phyloP scores from a whole-genome alignment of 2,797 vertebrate genomes.

The Oceanodroma leucorhoa region DNA sequence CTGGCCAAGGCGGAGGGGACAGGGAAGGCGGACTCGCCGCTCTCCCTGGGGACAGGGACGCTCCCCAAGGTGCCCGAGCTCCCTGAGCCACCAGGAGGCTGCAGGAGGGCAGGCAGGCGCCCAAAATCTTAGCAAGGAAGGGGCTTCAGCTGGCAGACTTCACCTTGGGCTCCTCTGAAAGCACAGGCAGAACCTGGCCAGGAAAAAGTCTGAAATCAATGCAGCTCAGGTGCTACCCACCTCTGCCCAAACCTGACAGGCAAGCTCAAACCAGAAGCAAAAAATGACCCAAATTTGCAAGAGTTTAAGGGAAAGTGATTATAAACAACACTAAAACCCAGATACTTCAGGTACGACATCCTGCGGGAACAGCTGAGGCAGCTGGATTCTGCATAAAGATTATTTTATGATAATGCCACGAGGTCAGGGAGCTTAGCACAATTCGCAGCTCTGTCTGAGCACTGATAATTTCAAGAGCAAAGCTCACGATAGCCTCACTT shows the following conservation, averaged over 20 bases:
- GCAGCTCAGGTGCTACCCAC: not conserved
- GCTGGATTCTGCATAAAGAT: not conserved
- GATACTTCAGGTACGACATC: not conserved
- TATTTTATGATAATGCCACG: not conserved
- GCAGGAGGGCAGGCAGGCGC: too few relatives aligned
- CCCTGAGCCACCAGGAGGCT: fast-evolving
- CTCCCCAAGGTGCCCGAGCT: fast-evolving
- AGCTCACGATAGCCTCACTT: fast-evolving
- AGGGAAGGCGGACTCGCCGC: not conserved
- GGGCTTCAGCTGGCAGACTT: not conserved
- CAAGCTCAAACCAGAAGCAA: not conserved
- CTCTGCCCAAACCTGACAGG: not conserved
- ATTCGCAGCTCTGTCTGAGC: not conserved
- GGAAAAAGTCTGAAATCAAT: fast-evolving
- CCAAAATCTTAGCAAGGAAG: fast-evolving
- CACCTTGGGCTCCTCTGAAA: not conserved
- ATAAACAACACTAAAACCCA: not conserved
- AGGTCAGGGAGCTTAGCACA: not conserved
- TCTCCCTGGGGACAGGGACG: fast-evolving
- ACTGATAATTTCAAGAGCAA: not conserved
- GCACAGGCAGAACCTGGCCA: fast-evolving
- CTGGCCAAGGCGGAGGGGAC: fast-evolving
- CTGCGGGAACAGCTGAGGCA: not conserved
- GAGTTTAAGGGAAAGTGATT: not conserved
- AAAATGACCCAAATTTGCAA: not conserved